These are phyloP conservation scores for Drosophila sechellia DNA, from an alignment of 1,140 invertebrate species.

Conservation along the genomic window DNA sequence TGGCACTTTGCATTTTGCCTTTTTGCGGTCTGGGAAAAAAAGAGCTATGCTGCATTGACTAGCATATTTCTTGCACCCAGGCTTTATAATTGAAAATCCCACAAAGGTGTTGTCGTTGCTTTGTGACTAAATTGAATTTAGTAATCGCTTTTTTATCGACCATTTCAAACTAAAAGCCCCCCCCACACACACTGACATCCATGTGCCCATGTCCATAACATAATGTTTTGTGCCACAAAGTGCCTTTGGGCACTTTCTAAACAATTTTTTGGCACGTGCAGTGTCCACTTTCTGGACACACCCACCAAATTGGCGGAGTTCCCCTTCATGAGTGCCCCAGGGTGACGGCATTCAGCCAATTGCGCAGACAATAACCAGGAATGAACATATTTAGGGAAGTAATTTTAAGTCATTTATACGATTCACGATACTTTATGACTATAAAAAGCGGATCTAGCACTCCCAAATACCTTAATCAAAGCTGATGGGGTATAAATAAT, in stretches of 20 bases:
- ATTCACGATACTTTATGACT: neutral
- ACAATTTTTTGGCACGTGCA: conserved; percentile 46
- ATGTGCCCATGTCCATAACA: neutral
- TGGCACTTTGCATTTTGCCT: conserved; percentile 71
- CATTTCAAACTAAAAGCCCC: conserved; percentile 46
- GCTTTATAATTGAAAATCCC: conserved; percentile 79
- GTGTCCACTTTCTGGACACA: conserved; percentile 14
- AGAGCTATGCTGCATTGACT: conserved; percentile 40
- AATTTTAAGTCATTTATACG: too few species aligned
- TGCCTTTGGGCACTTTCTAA: conserved; percentile 50
- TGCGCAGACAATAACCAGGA: conserved; percentile 27
- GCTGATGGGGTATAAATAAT: too few species aligned
- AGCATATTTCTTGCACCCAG: conserved; percentile 66
- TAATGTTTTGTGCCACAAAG: conserved; percentile 10
- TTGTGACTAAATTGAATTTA: conserved; percentile 83
- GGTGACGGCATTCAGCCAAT: conserved; percentile 28
- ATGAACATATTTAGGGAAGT: neutral
- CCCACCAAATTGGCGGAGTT: conserved; percentile 8
- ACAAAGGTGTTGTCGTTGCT: conserved; percentile 78
- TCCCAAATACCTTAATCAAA: too few species aligned
- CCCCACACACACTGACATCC: conserved; percentile 1
- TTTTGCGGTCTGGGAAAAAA: conserved; percentile 41
- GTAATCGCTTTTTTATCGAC: conserved; percentile 74
- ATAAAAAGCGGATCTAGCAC: too few species aligned
- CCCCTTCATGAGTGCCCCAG: conserved; percentile 25